Evolutionary conservation across 2,113 vertebrate genomes (phyloP).

Genomic region (Nanorana parkeri): DNA sequence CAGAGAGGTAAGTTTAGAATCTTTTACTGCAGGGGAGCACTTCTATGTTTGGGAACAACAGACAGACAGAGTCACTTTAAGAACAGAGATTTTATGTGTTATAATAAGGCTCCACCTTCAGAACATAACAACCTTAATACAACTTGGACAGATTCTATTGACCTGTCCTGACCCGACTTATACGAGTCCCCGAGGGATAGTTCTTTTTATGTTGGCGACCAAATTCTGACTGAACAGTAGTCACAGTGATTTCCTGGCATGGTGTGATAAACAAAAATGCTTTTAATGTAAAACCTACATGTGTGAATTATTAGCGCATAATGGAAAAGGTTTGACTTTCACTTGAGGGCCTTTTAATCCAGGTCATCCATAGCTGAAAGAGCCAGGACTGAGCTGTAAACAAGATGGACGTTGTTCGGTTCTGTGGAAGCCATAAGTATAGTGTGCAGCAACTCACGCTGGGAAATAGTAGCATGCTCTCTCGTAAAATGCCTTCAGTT

Average conservation of each 20-base stretch:
- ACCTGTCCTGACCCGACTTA: background rate
- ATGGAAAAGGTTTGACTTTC: background rate
- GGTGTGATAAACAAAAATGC: background rate
- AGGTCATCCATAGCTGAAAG: too few relatives aligned
- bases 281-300: background rate
- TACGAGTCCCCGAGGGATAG: background rate
- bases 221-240: constrained; percentile 5
- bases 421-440: background rate
- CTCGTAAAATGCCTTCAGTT: background rate
- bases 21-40: too few relatives aligned
- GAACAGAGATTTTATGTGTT: background rate
- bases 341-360: background rate
- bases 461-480: too few relatives aligned
- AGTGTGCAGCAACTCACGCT: background rate
- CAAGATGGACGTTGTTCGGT: background rate
- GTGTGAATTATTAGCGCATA: background rate
- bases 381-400: background rate
- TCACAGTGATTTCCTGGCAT: background rate
- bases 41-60: too few relatives aligned
- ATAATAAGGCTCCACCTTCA: background rate
- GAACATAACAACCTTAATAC: background rate
- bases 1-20: too few relatives aligned
- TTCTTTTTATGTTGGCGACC: background rate
- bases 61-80: too few relatives aligned
- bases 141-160: background rate